Evolutionary conservation across 1,140 invertebrate species (phyloP), one percentile per base, ranked within the genome.

Genomic region (Camponotus pennsylvanicus): DNA sequence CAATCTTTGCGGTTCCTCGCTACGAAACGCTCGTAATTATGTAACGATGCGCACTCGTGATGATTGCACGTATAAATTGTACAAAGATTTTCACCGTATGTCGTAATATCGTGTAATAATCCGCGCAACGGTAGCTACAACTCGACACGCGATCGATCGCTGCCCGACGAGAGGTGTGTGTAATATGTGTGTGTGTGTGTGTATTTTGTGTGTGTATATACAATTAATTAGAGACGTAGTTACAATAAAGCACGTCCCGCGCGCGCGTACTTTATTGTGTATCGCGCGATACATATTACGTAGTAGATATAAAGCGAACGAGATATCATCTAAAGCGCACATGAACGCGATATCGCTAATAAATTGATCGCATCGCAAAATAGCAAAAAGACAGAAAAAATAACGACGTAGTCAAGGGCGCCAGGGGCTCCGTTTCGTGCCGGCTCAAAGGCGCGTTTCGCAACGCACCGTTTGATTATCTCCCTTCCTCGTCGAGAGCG

Each of bases 201-300:
- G 1, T 27, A 27, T 27, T 27, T 27, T 27, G 27, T 27, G 27
- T 1, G 27, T 27, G 61, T 59, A 27, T 34, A 63, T 45, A 40
- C 55, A 13, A 55, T 45, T 37, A 82, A 82, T 73, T 82, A 69
- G 55, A 69, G 55, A 61, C n/a, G 67, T n/a, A 49, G 67, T 61
- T 82, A n/a, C 11, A 73, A 59, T 73, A 18, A 7, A 59, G 18
- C n/a, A 37, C 52, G 27, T 15, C 49, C 1, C 49, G 45, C 49
- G 49, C 15, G 3, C 45, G 45, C 15, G 49, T 18, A 18, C 15
- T 52, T 69, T 69, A 67, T 40, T 40, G 11, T 45, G 34, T 40
- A 69, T 69, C 21, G 77, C 67, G 52, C 40, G 67, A 34, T 71
- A 52, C 13, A 9, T 45, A 11, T 1, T 9, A 3, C 15, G 27